These are phyloP conservation scores for Selene dorsalis DNA, from an alignment of 2,797 vertebrate species.

Conservation along the genomic window DNA sequence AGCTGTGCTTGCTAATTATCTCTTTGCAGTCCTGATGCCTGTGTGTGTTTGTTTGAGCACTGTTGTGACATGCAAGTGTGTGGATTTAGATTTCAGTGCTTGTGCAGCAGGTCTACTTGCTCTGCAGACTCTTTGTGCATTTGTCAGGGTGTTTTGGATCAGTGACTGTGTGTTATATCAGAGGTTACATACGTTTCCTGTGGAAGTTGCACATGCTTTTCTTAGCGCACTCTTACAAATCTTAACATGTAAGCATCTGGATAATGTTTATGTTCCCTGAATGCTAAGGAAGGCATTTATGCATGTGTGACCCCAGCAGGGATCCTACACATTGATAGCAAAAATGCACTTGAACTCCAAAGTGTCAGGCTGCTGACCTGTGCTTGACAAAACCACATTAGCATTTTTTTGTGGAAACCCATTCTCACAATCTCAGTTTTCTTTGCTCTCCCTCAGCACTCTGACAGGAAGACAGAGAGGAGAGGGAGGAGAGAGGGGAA, in stretches of 20 bases:
- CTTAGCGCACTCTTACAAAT: constrained; percentile 4
- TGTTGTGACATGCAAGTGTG: constrained; percentile 70
- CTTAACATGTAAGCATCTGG: background rate
- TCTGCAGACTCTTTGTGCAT: constrained; percentile 42
- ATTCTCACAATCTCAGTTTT: constrained; percentile 50
- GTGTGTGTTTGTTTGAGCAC: constrained; percentile 72
- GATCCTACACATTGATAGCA: background rate
- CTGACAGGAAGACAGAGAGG: constrained; percentile 60
- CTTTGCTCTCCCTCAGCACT: constrained; percentile 36
- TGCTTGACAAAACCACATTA: constrained; percentile 33
- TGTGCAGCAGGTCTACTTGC: constrained; percentile 61
- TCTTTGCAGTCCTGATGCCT: constrained; percentile 71
- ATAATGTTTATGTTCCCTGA: background rate
- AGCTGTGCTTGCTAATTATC: constrained; percentile 82
- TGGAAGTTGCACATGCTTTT: constrained; percentile 13
- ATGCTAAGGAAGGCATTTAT: background rate
- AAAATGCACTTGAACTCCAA: constrained; percentile 17
- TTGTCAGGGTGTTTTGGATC: constrained; percentile 57
- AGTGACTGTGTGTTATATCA: constrained; percentile 26
- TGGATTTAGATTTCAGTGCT: constrained; percentile 55
- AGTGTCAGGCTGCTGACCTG: constrained; percentile 25
- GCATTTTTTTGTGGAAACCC: constrained; percentile 43
- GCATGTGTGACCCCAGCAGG: constrained; percentile 1
- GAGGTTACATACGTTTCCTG: constrained; percentile 5
- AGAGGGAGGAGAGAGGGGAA: constrained; percentile 43